Percentiles rank a stretch among this genome's conserved stretches.
phyloP scores from a whole-genome alignment of 2,797 vertebrate species.

The Catharus ustulatus region DNA sequence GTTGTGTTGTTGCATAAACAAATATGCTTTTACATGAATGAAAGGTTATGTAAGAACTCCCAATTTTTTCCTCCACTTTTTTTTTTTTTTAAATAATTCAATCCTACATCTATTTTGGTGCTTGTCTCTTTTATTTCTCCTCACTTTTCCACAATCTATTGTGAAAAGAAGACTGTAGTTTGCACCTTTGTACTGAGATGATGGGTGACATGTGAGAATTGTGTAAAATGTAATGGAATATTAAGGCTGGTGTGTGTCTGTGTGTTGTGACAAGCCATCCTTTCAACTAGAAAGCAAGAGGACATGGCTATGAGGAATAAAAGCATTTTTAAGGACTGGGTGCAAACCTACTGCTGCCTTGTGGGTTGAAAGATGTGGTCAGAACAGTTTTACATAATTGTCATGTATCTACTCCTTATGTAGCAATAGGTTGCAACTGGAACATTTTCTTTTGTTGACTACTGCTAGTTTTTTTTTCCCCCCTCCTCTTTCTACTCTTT shows the following conservation, averaged over 20 bases:
- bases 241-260: neutral
- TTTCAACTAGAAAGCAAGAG: neutral
- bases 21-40: neutral
- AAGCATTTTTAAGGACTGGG: neutral
- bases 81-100: neutral
- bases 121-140: fast-evolving
- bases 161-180: neutral
- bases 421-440: neutral
- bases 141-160: fast-evolving
- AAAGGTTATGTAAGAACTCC: neutral
- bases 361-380: neutral
- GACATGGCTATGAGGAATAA: neutral
- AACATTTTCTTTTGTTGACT: neutral
- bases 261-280: neutral
- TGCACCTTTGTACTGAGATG: neutral
- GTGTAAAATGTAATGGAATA: neutral
- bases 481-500: neutral
- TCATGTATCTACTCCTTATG: neutral
- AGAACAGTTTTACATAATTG: neutral
- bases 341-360: neutral
- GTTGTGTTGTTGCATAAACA: neutral
- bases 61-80: fast-evolving
- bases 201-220: neutral
- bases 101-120: neutral
- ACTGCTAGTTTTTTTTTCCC: neutral